Base-by-base conservation (phyloP, 2,888 invertebrate species). In the Chrysolina haemoptera region DNA sequence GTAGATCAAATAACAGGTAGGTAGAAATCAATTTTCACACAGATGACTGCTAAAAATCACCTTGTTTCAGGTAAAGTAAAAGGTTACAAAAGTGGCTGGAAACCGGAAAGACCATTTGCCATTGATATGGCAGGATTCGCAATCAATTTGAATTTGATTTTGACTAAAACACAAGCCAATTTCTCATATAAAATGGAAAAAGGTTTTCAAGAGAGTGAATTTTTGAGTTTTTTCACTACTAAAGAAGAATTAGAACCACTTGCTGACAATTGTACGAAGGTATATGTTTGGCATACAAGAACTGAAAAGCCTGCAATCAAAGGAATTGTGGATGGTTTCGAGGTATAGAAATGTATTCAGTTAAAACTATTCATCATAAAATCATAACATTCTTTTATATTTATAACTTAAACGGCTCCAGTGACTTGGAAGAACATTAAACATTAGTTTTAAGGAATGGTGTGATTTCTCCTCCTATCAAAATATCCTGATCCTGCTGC, bases 61-160 rank as follows among this genome's bases (percentile, higher is more conserved):
- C 27, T 55, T 50, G 10, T 62, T 81, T 71, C 86, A 80, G 91
- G 90, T 48, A 90, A 89, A 83, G 91, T 94, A 5, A 87, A 86
- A 12, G 91, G 92, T 12, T 95, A 92, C 86, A 91, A 91, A 81
- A 93, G 94, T 0, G 94, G 93, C 0, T 99, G 97, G 96, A 94
- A 95, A 83, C 95, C 97, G 0, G 93, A 96, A 81, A 90, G 99
- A 75, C 94, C 95, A 0, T 99, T 98, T 89, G 98, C 99, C 0
- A 93, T 98, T 48, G 99, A 99, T 85, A 99, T 99, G 99, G 99
- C 99, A 0, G 98, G 97, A 0, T 98, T 98, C 85, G 97, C 95
- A 9, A 93, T 98, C 53, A 96, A 96, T 85, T 88, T 95, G 1
- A 92, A 93, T 18, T 88, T 96, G 70, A 90, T 97, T 62, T 87